These are phyloP conservation scores for Lophotis ruficrista DNA, from an alignment of 2,113 vertebrate genomes.

Conservation along the genomic window DNA sequence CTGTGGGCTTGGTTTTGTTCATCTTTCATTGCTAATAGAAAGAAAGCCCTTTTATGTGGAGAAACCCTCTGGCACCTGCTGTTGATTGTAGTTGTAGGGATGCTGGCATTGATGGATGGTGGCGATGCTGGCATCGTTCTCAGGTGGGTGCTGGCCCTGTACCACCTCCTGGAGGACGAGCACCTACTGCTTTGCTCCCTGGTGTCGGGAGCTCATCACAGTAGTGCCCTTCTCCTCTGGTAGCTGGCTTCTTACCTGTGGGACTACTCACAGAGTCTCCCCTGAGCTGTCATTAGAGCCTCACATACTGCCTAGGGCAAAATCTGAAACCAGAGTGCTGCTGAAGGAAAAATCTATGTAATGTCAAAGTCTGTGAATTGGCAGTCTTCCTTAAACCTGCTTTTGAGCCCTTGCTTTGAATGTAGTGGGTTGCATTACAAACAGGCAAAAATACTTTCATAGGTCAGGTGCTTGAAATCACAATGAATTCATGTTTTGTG, in stretches of 20 bases:
- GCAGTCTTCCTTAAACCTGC: not conserved
- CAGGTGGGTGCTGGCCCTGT: not conserved
- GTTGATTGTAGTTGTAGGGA: not conserved
- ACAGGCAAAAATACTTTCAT: not conserved
- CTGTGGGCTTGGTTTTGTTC: not conserved
- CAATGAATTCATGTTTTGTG: not conserved
- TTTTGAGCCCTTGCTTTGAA: not conserved
- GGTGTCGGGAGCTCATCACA: not conserved
- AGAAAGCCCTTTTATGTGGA: not conserved
- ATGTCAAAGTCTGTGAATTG: not conserved
- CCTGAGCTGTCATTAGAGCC: not conserved
- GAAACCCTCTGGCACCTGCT: not conserved
- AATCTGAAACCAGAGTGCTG: not conserved
- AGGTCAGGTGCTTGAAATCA: not conserved
- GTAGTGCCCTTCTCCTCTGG: not conserved
- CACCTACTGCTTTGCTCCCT: not conserved
- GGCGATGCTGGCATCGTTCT: not conserved
- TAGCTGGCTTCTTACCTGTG: not conserved
- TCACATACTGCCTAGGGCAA: not conserved
- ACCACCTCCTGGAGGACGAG: not conserved
- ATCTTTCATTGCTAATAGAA: slow-evolving; percentile 10
- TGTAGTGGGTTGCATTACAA: not conserved
- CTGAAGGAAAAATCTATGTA: not conserved
- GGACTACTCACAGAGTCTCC: not conserved
- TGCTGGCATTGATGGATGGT: rapidly evolving